Evolutionary conservation across 2,888 invertebrate species (phyloP).

Genomic region (Sphaerophoria taeniata): DNA sequence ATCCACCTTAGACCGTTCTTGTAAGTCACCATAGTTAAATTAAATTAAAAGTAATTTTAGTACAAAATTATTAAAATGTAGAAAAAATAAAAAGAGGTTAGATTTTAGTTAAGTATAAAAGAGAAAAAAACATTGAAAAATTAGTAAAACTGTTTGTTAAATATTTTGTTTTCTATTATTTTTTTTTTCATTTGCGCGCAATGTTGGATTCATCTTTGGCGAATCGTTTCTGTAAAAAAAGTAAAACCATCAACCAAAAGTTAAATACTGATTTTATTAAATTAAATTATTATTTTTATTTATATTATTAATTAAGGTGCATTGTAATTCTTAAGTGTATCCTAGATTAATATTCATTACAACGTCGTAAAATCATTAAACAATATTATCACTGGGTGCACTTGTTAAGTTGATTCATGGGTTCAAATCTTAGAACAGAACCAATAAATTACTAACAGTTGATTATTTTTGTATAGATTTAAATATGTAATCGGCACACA

Average conservation of each 20-base stretch:
- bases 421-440: no score
- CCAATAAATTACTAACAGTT: no score
- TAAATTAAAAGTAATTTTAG: conserved; percentile 14
- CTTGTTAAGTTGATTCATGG: no score
- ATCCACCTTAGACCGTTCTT: background rate
- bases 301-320: background rate
- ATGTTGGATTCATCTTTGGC: conserved; percentile 81
- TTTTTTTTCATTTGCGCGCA: conserved; percentile 76
- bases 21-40: conserved; percentile 11
- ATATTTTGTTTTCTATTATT: conserved; percentile 40
- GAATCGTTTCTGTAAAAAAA: conserved; percentile 84
- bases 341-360: no score
- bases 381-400: no score
- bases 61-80: conserved; percentile 13
- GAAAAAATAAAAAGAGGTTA: conserved; percentile 1
- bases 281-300: conserved; percentile 34
- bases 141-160: conserved; percentile 44
- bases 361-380: no score
- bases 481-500: no score
- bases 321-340: background rate
- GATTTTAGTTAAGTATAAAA: conserved; percentile 47
- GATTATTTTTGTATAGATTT: no score
- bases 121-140: conserved; percentile 46
- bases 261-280: conserved; percentile 44
- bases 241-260: conserved; percentile 77